Evolutionary conservation across 30 jellyfish, hydroid and myxozoan genomes (phyloP), one percentile per base, ranked within the genome.

Genomic region (Chrysaora quinquecirrha): DNA sequence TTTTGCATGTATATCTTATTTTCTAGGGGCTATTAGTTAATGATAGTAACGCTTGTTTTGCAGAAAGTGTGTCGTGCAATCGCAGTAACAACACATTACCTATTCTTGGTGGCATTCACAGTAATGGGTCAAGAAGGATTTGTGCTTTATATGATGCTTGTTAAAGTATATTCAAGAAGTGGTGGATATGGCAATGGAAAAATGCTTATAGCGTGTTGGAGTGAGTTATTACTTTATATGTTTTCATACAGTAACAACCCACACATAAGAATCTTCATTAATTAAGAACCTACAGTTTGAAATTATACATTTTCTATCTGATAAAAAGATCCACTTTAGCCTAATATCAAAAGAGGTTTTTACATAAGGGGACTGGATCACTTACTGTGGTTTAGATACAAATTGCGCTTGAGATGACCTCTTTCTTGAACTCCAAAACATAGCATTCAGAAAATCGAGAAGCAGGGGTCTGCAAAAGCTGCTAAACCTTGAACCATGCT

Each of bases 51-150:
- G 24, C 9, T 58, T 58, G 20, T 49, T 12, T 32, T 29, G 22
- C 58, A 90, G 97, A 70, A 67, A 61, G 87, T 76, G 1, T 90
- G 97, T 73, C 88, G 90, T 50, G 32, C 70, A 24, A 90, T 90
- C 23, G 97, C 84, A 30, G 87, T 93, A 30, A 80, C 82, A 4
- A 73, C 84, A 33, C 97, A 90, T 66, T 90, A 90, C 68, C 80
- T 90, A 31, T 90, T 90, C 82, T 76, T 90, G 30, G 97, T 78
- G 27, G 89, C 96, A 0, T 90, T 90, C 83, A 30, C 82, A 0
- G 33, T 90, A 21, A 90, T 90, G 97, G 97, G 94, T 12, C 77
- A 82, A 71, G 97, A 90, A 90, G 97, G 97, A 28, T 43, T 90
- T 64, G 96, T 90, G 16, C 75, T 90, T 9, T 90, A 90, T 61